phyloP scores from a whole-genome alignment of 2,888 invertebrate species.

The Dicycla oo region DNA sequence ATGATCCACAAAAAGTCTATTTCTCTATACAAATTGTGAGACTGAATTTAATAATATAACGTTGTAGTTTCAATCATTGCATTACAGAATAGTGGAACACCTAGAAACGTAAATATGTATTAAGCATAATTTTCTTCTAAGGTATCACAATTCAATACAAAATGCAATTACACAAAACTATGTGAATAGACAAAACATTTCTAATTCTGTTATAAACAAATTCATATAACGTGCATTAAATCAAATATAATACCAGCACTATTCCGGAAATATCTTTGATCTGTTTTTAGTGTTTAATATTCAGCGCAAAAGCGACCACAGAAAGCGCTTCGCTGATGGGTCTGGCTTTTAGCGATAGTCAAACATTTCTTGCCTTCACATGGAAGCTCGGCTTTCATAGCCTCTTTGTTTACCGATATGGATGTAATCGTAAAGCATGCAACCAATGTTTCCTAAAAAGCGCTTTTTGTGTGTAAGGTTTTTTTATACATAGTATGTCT shows the following conservation, averaged over 20 bases:
- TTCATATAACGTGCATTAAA: background rate
- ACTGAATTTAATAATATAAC: background rate
- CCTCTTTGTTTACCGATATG: slow-evolving; percentile 74
- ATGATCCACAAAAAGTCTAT: background rate
- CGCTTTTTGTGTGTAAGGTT: slow-evolving; percentile 43
- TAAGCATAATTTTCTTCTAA: background rate
- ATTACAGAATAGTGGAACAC: background rate
- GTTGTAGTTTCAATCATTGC: background rate
- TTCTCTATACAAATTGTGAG: background rate
- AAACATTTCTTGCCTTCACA: slow-evolving; percentile 70
- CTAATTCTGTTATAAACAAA: background rate
- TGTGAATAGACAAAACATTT: background rate
- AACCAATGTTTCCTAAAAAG: slow-evolving; percentile 71
- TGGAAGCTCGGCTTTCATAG: slow-evolving; percentile 64
- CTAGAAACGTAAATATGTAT: background rate
- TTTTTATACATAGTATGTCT: background rate
- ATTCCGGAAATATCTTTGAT: slow-evolving; percentile 48
- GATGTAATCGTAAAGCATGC: slow-evolving; percentile 62
- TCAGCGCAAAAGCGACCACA: slow-evolving; percentile 70
- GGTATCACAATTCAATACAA: background rate
- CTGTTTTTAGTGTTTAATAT: slow-evolving; percentile 68
- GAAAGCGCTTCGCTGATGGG: slow-evolving; percentile 72
- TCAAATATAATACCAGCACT: slow-evolving; percentile 15
- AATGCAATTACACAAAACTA: background rate
- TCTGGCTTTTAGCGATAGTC: slow-evolving; percentile 75